phyloP scores from a whole-genome alignment of 2,797 vertebrate species.

The Muraenolepis orangiensis region DNA sequence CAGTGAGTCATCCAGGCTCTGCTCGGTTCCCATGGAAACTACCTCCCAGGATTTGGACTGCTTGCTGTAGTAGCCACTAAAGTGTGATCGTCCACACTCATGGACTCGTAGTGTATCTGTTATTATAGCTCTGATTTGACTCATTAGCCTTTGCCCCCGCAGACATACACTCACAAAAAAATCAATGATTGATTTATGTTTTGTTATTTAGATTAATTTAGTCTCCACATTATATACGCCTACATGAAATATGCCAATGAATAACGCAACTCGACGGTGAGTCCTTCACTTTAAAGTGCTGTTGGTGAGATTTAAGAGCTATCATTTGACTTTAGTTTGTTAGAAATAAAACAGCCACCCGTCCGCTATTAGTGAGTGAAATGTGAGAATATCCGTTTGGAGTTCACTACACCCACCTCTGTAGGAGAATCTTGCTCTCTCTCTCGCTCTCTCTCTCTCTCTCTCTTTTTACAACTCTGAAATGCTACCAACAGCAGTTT shows the following conservation, averaged over 20 bases:
- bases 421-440: too few relatives aligned
- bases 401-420: too few relatives aligned
- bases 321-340: too few relatives aligned
- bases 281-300: not conserved
- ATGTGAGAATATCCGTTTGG: not conserved
- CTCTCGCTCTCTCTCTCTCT: too few relatives aligned
- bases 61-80: constrained; percentile 12
- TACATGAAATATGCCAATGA: not conserved
- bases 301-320: not conserved
- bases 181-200: not conserved
- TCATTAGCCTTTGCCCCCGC: not conserved
- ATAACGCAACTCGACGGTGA: not conserved
- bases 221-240: not conserved
- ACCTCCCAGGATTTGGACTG: constrained; percentile 11
- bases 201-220: not conserved
- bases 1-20: constrained; percentile 78
- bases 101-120: not conserved
- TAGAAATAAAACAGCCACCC: too few relatives aligned
- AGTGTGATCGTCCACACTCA: not conserved
- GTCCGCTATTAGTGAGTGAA: not conserved
- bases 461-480: too few relatives aligned
- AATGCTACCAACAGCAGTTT: not conserved
- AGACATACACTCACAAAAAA: not conserved
- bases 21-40: constrained; percentile 7
- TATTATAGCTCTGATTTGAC: not conserved